Evolutionary conservation across 1,140 invertebrate species (phyloP).

Genomic region (Heliothis subflexa): DNA sequence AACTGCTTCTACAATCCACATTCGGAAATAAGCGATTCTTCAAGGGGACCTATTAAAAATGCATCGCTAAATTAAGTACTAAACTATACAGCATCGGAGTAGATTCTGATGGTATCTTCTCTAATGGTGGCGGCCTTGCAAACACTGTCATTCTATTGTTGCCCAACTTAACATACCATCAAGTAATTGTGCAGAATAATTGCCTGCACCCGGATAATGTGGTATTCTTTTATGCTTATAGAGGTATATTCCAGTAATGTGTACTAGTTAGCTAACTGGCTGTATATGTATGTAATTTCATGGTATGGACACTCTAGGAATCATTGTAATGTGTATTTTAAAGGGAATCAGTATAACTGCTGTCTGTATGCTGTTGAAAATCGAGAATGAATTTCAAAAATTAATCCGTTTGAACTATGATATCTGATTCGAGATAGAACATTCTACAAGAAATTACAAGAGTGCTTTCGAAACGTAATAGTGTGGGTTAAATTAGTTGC

Average conservation of each 20-base stretch:
- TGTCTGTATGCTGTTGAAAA: too few species aligned
- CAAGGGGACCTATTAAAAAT: background rate
- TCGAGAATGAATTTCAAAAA: too few species aligned
- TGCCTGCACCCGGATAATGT: conserved; percentile 37
- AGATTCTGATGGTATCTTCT: conserved; percentile 58
- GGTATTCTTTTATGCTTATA: conserved; percentile 14
- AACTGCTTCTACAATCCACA: background rate
- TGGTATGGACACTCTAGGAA: background rate
- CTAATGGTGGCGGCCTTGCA: conserved; percentile 63
- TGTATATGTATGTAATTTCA: too few species aligned
- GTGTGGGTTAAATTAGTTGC: background rate
- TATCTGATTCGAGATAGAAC: background rate
- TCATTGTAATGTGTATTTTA: background rate
- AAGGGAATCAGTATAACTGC: background rate
- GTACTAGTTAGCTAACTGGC: background rate
- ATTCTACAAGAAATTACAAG: background rate
- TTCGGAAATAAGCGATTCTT: background rate
- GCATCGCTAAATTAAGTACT: background rate
- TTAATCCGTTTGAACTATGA: too few species aligned
- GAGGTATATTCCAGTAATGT: background rate
- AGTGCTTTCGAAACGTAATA: background rate
- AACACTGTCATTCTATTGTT: conserved; percentile 69
- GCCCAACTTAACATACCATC: conserved; percentile 62
- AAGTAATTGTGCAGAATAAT: conserved; percentile 39
- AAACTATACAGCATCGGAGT: conserved; percentile 9